phyloP scores from a whole-genome alignment of 2,888 invertebrate species.

The Drosophila subsilvestris region DNA sequence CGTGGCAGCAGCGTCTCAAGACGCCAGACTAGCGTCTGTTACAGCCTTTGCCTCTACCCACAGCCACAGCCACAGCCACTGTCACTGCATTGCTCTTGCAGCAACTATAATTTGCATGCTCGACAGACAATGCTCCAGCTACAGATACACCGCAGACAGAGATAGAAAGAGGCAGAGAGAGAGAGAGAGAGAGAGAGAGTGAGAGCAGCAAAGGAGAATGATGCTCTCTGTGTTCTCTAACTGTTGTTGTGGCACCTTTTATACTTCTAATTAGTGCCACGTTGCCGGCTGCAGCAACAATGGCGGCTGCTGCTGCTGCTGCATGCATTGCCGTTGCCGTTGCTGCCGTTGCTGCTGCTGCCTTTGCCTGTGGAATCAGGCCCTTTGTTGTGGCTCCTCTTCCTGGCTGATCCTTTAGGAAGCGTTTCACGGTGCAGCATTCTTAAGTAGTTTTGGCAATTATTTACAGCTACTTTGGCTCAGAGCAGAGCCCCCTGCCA shows the following conservation, averaged over 20 bases:
- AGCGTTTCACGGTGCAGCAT: slow-evolving; percentile 71
- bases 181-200: not conserved
- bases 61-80: not conserved
- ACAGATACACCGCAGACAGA: slow-evolving; percentile 23
- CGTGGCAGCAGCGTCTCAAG: slow-evolving; percentile 54
- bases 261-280: slow-evolving; percentile 79
- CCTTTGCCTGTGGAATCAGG: slow-evolving; percentile 26
- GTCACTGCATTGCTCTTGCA: slow-evolving; percentile 10
- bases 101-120: slow-evolving; percentile 70
- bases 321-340: slow-evolving; percentile 64
- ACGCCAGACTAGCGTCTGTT: slow-evolving; percentile 29
- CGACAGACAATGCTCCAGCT: slow-evolving; percentile 56
- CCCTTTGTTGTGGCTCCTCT: slow-evolving; percentile 63
- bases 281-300: slow-evolving; percentile 63
- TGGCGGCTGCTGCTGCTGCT: slow-evolving; percentile 22
- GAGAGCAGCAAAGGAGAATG: slow-evolving; percentile 31
- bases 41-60: not conserved
- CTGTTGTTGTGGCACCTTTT: slow-evolving; percentile 74
- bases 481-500: not conserved
- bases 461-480: slow-evolving; percentile 77
- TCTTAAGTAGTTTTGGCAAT: slow-evolving; percentile 81
- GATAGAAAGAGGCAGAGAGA: slow-evolving; percentile 9
- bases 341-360: not conserved
- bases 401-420: slow-evolving; percentile 43
- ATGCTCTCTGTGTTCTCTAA: slow-evolving; percentile 45